Base-by-base conservation (phyloP, 2,113 vertebrate genomes). In the Hystrix cristata region DNA sequence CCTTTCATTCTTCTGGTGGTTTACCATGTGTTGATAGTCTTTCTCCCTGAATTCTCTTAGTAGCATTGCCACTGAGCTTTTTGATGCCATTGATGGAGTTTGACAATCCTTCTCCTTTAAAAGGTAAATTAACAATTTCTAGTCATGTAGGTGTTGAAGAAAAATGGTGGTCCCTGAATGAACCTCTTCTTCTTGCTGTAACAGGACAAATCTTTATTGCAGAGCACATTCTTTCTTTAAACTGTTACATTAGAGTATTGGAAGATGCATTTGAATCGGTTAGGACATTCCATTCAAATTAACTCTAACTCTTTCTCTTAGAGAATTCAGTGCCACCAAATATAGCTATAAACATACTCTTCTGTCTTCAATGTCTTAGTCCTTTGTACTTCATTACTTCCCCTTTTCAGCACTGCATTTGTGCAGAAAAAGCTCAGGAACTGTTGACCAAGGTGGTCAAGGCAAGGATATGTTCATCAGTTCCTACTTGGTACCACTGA, bases 161-260 rank as follows among this genome's bases (percentile, higher is more conserved):
- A 94, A 87, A 67, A 79, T 62, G 64, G 31, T 82, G 43, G 29
- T 3, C 0, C 15, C 46, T 91, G 51, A 64, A 11, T 79, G 15
- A 83, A 25, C 27, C 29, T 51, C 14, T 46, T 5, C 19, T 10
- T 95, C 10, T 91, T 92, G 31, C 71, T 64, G 16, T 31, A 91
- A 87, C 19, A 87, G 34, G 81, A 69, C 25, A 95, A 82, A 78
- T 90, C 48, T 57, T 95, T 91, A 82, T 27, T 67, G 7, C 83
- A 72, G 29, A n/a, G n/a, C 16, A 85, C 6, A 11, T 87, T 87
- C 53, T 60, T 81, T 95, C 57, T 91, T 59, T 51, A 46, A 90
- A 89, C 16, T 18, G 21, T 11, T 74, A 0, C 3, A 38, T 64
- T 90, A 65, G 11, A 16, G 25, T 87, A 23, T 46, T 90, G 3